Percentiles rank a stretch among this genome's conserved stretches.
These are phyloP conservation scores for Holothuria scabra DNA, from an alignment of 53 echinoderm and acorn worm genomes.

Conservation along the genomic window DNA sequence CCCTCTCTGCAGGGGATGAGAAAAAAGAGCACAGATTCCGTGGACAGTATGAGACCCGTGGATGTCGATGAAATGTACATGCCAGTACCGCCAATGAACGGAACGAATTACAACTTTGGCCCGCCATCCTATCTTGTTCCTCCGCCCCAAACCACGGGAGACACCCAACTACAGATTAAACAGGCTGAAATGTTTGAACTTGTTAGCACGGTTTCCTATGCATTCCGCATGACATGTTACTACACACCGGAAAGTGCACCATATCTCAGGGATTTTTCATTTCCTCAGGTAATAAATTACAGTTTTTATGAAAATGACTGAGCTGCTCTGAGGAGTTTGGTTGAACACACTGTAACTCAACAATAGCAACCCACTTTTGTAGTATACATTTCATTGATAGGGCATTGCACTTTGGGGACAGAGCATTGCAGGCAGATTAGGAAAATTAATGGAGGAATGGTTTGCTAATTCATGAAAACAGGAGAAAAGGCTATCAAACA, in stretches of 20 bases:
- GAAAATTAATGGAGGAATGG: too few species aligned
- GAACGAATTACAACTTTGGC: conserved; percentile 62
- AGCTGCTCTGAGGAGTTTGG: too few species aligned
- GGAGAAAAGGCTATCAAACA: too few species aligned
- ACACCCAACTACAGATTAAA: conserved; percentile 75
- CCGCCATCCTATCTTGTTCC: conserved; percentile 62
- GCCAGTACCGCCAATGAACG: conserved; percentile 53
- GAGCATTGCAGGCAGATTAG: too few species aligned
- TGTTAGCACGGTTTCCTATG: conserved; percentile 93
- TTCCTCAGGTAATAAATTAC: conserved; percentile 79
- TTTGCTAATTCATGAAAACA: too few species aligned
- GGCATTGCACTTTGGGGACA: too few species aligned
- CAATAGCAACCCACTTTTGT: too few species aligned
- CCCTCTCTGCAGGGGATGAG: conserved; percentile 68
- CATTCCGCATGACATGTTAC: conserved; percentile 96
- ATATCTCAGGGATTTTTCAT: conserved; percentile 93
- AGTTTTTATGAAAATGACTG: too few species aligned
- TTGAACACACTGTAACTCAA: too few species aligned
- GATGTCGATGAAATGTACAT: conserved; percentile 77
- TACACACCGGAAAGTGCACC: conserved; percentile 89
- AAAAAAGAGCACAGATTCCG: conserved; percentile 94
- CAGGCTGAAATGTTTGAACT: conserved; percentile 99
- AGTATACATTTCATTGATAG: too few species aligned
- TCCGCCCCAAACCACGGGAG: conserved; percentile 49
- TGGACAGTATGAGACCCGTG: conserved; percentile 71